Percentiles rank a stretch among this genome's conserved stretches.
These are phyloP conservation scores for Troides oblongomaculatus DNA, from an alignment of 2,888 invertebrate species.

Conservation along the genomic window DNA sequence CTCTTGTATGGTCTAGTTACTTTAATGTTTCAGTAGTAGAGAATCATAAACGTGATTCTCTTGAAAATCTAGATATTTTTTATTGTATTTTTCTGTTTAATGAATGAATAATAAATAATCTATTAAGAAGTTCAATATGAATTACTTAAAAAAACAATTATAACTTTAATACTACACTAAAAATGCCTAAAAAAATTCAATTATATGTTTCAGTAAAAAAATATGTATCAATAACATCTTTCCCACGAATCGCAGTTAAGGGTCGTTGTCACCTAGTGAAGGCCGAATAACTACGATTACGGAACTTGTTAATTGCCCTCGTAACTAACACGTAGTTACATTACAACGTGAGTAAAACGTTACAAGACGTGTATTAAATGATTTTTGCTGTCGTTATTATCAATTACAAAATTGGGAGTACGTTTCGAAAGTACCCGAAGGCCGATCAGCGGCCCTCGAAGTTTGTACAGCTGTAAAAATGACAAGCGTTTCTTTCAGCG, in stretches of 20 bases:
- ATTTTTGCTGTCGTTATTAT: constrained; percentile 48
- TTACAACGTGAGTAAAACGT: constrained; percentile 49
- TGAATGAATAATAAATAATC: too few relatives aligned
- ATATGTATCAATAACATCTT: constrained; percentile 21
- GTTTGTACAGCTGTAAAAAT: constrained; percentile 29
- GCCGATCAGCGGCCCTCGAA: constrained; percentile 36
- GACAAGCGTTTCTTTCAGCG: constrained; percentile 22
- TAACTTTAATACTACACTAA: too few relatives aligned
- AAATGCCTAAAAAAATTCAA: background rate
- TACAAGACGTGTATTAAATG: constrained; percentile 37
- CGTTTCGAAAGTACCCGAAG: constrained; percentile 48
- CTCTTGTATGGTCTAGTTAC: constrained; percentile 1
- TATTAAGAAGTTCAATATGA: too few relatives aligned
- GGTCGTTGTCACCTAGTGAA: constrained; percentile 57
- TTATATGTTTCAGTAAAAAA: background rate
- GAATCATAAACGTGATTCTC: background rate
- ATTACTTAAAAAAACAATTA: too few relatives aligned
- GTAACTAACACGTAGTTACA: constrained; percentile 36
- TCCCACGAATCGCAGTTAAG: constrained; percentile 33
- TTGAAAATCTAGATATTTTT: too few relatives aligned
- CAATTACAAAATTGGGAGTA: constrained; percentile 55
- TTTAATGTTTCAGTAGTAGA: background rate
- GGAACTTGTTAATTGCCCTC: constrained; percentile 35
- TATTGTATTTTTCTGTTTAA: too few relatives aligned
- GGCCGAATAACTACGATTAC: constrained; percentile 42